These are phyloP conservation scores for Shargacucullia verbasci DNA, from an alignment of 2,888 invertebrate species.

Conservation along the genomic window DNA sequence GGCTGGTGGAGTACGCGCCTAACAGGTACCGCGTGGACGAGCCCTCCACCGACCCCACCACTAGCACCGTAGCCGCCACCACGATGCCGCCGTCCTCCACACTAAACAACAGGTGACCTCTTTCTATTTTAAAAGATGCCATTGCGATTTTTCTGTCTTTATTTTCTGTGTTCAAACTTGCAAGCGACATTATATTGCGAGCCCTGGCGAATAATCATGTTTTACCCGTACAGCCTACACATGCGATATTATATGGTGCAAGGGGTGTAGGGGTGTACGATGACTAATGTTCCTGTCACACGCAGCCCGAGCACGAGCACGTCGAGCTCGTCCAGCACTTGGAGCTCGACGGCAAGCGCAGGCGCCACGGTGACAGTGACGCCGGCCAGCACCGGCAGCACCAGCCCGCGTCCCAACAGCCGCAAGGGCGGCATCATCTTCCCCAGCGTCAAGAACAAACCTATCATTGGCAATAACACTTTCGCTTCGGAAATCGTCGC, in stretches of 20 bases:
- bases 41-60: slow-evolving; percentile 76
- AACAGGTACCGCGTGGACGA: slow-evolving; percentile 90
- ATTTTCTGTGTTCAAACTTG: slow-evolving; percentile 18
- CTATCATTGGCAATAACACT: slow-evolving; percentile 94
- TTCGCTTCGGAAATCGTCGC: slow-evolving; percentile 93
- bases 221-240: slow-evolving; percentile 35
- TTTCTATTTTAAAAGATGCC: slow-evolving; percentile 63
- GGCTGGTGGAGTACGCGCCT: slow-evolving; percentile 94
- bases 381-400: slow-evolving; percentile 74
- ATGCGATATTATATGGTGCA: slow-evolving; percentile 36
- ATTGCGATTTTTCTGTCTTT: slow-evolving; percentile 58
- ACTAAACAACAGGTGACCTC: slow-evolving; percentile 82
- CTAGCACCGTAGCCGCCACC: slow-evolving; percentile 76
- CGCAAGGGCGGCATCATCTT: slow-evolving; percentile 96
- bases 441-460: slow-evolving; percentile 97
- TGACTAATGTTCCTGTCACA: slow-evolving; percentile 81
- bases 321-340: slow-evolving; percentile 64
- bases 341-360: slow-evolving; percentile 56
- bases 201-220: slow-evolving; percentile 45
- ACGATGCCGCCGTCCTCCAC: slow-evolving; percentile 70
- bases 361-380: slow-evolving; percentile 78
- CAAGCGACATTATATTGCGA: slow-evolving; percentile 44
- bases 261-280: slow-evolving; percentile 59
- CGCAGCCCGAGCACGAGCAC: slow-evolving; percentile 83
- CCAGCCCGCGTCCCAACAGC: slow-evolving; percentile 82